A percentile compares a stretch with the other conserved stretches of the same genome.
phyloP scores from a whole-genome alignment of 2,888 invertebrate genomes.

The Pecten maximus region DNA sequence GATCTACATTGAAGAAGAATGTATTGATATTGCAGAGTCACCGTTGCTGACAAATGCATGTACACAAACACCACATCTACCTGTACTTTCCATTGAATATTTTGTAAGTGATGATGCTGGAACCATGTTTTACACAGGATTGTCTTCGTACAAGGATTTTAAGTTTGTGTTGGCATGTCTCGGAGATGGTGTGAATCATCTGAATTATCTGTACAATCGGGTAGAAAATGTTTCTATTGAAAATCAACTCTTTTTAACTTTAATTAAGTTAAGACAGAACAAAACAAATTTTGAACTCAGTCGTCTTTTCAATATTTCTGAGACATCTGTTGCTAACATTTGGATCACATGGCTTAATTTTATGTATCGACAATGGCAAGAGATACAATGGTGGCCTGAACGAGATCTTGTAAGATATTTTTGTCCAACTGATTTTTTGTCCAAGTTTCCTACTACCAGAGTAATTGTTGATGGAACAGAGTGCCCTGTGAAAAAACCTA shows the following conservation, averaged over 20 bases:
- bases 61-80: background rate
- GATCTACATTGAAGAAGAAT: background rate
- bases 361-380: constrained; percentile 59
- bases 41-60: background rate
- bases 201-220: constrained; percentile 41
- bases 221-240: constrained; percentile 45
- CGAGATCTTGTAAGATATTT: constrained; percentile 58
- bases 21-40: background rate
- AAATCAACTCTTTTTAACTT: constrained; percentile 54
- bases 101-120: constrained; percentile 33
- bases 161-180: constrained; percentile 38
- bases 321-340: constrained; percentile 55
- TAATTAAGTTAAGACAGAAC: constrained; percentile 54
- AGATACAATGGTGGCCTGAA: constrained; percentile 59
- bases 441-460: constrained; percentile 60
- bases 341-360: constrained; percentile 60
- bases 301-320: constrained; percentile 54
- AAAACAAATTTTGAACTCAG: constrained; percentile 55
- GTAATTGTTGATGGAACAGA: constrained; percentile 67
- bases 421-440: constrained; percentile 59
- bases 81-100: background rate
- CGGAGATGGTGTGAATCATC: constrained; percentile 27
- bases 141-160: constrained; percentile 39
- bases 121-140: constrained; percentile 44
- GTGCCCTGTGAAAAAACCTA: constrained; percentile 55